Evolutionary conservation across 1,140 invertebrate species (phyloP), one percentile per base, ranked within the genome.

Genomic region (Philopotamus ludificatus): DNA sequence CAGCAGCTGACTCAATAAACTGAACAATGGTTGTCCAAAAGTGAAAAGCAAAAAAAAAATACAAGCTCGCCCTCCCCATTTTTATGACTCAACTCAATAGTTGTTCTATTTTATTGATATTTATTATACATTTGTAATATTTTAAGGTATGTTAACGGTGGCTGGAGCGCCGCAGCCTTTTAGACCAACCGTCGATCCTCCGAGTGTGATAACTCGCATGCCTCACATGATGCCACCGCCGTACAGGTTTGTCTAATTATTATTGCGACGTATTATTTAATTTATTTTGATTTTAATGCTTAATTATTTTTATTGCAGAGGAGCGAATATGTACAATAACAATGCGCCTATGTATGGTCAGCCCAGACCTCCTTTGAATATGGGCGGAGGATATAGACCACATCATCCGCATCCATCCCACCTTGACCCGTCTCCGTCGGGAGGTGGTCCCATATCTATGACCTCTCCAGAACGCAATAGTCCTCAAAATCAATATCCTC

Each of bases 171-270:
- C 78, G 53, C 78, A 78, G 63, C 80, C 78, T 0, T 81, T 79
- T 71, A 79, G 79, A 66, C 78, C 79, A 1, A 73, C 74, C 15
- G 61, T 76, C 0, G 83, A 84, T 71, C 83, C 83, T 70, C 84
- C 84, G 65, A 85, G 84, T 66, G 81, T 86, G 41, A 86, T 86
- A 57, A 86, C 84, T 7, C 77, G 84, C 26, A 86, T 86, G 84
- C 81, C 85, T 22, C 84, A 86, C 66, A 82, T 85, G 60, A 81
- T 85, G 64, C 83, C 84, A 15, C 79, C 78, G 4, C 78, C 79
- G 28, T 81, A 80, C 69, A 78, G 79, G 79, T 80, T 62, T 51
- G 39, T 53, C 42, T 47, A 15, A 55, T 1, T 4, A 21, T 15
- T 18, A 34, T 53, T 25, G 25, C n/a, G 25, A 55, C 23, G 18